These are phyloP conservation scores for Paramormyrops hopkinsi DNA, from an alignment of 2,797 vertebrate species.

Conservation along the genomic window DNA sequence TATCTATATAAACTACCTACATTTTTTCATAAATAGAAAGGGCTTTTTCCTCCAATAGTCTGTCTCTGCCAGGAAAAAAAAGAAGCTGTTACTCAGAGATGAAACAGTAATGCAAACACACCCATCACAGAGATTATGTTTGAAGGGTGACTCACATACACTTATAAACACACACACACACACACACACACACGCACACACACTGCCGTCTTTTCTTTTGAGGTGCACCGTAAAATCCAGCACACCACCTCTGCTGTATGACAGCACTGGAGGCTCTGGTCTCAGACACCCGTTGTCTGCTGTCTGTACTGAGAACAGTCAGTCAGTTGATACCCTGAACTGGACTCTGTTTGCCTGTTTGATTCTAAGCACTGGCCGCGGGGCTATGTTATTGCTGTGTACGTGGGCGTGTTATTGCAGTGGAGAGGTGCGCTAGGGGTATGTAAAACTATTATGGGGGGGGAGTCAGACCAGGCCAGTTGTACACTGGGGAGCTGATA, in stretches of 20 bases:
- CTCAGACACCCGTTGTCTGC: not conserved
- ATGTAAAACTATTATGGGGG: not conserved
- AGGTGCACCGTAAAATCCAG: not conserved
- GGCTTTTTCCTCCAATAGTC: not conserved
- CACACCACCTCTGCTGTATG: not conserved
- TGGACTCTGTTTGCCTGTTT: not conserved
- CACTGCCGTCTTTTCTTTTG: not conserved
- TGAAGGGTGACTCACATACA: not conserved
- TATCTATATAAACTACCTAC: not conserved
- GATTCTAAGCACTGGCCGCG: not conserved
- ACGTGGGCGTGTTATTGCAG: not conserved
- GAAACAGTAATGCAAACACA: conserved; percentile 1
- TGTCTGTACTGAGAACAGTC: not conserved
- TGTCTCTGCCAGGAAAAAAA: not conserved
- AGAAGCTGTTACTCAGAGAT: not conserved
- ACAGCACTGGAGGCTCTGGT: not conserved
- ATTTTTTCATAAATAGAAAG: not conserved
- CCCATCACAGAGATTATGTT: not conserved
- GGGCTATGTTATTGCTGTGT: not conserved
- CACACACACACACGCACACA: not conserved
- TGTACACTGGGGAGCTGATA: not conserved
- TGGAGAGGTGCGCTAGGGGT: not conserved
- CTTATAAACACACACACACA: not conserved
- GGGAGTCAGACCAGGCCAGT: not conserved
- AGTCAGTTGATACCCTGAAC: not conserved